Base-by-base conservation (phyloP, 2,113 vertebrate genomes). In the Vombatus ursinus region DNA sequence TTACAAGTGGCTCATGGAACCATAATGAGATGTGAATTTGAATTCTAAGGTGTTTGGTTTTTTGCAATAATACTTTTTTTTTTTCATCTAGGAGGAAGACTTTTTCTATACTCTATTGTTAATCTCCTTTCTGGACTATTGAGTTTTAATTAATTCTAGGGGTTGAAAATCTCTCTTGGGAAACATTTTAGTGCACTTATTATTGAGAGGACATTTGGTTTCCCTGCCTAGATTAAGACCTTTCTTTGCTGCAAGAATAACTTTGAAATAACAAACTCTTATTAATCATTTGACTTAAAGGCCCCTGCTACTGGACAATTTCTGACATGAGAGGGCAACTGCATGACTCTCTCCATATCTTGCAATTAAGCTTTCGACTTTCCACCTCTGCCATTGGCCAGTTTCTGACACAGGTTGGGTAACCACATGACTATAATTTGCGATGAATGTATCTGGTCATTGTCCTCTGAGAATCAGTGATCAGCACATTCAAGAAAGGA, bases 91-190 rank as follows among this genome's bases (percentile, higher is more conserved):
- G n/a, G 37, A 96, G 44, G 96, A 97, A 90, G 37, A 97, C 94
- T 97, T 91, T 95, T 97, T 26, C 44, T 92, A 92, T 97, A 96
- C 77, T 19, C 92, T 92, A 8, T 51, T 96, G 94, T 96, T 77
- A 96, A 61, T 94, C 97, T 91, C 96, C 53, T 50, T 97, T 97
- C 94, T 94, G 93, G 77, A 97, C n/a, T 96, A 94, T 48, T 93
- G 92, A 94, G 19, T 97, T 95, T 91, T 44, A 98, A 97, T 98
- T 98, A 97, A 92, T 98, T 98, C 95, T 97, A 89, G 90, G 97
- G 91, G 89, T 57, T 93, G 94, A 96, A 25, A 47, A 91, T 53
- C 11, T 93, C 95, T 96, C 95, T 26, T 77, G 37, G 48, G 52
- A 96, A 97, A 93, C 53, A 97, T 98, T 93, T 96, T n/a, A n/a